Base-by-base conservation (phyloP, 92 coral and sea anemone species). In the Virgularia gustaviana region DNA sequence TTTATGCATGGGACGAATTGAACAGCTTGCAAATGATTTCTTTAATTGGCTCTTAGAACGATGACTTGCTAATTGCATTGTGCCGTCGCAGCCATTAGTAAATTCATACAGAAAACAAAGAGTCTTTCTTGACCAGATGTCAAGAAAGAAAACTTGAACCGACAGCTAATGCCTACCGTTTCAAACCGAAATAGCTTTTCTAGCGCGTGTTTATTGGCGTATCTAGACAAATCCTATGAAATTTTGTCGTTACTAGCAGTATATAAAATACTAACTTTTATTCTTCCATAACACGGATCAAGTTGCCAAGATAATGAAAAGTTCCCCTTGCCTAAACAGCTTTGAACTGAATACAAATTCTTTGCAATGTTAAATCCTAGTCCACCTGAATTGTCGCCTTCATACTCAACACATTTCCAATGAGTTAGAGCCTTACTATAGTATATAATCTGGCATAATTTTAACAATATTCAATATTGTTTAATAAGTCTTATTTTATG, bases 1-100 rank as follows among this genome's bases (percentile, higher is more conserved):
- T 68, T 68, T 68, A 68, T 68, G 75, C 75, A 68, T 68, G 51
- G 39, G 60, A 24, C 25, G 75, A 67, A 68, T 68, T 68, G 75
- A 68, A 51, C 61, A 68, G 61, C 61, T 68, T 49, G 75, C 60
- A 49, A 68, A 68, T 68, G 75, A 68, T 68, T 44, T 53, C 75
- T 68, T 90, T 94, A 94, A 94, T 94, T 94, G 99, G 96, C 91
- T 86, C 96, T 85, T 87, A 94, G 88, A 88, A 87, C 89, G 89
- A 94, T 94, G 79, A 79, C 90, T 52, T 75, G 83, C 88, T 94
- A 94, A 94, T 94, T 94, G 84, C 96, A 94, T 94, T 94, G 99
- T 94, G 60, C 51, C 75, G 60, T 68, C 75, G 75, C 75, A 68
- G 51, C 73, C 75, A 68, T 68, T 68, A 49, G 75, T 49, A 51